Evolutionary conservation across 2,113 vertebrate genomes (phyloP).

Genomic region (Conger conger): DNA sequence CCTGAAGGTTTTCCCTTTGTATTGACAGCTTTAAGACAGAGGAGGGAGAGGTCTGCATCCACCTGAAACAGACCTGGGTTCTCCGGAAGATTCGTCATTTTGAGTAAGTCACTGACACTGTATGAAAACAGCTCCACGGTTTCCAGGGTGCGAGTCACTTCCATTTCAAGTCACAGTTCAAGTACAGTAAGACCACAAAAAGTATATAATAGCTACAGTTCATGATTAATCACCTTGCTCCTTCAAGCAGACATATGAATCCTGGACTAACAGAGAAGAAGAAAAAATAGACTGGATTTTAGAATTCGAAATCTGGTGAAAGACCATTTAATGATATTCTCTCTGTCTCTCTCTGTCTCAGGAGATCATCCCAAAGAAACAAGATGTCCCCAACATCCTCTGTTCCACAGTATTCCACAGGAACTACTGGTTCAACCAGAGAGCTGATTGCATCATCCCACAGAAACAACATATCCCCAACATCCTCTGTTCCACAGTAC

Average conservation of each 20-base stretch:
- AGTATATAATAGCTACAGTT: neutral
- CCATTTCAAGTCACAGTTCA: neutral
- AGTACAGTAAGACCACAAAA: neutral
- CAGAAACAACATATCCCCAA: neutral
- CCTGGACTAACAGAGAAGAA: neutral
- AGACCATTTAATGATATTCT: neutral
- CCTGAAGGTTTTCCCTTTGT: neutral
- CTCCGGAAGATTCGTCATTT: neutral
- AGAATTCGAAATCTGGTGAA: neutral
- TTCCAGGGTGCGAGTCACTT: neutral
- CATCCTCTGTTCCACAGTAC: neutral
- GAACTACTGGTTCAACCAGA: no score
- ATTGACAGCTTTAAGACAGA: constrained; percentile 16
- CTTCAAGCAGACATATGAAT: neutral
- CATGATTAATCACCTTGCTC: neutral
- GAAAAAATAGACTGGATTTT: neutral
- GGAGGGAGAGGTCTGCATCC: neutral
- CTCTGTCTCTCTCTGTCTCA: no score
- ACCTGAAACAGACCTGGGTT: constrained; percentile 5
- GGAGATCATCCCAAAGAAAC: no score
- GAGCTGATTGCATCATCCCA: no score
- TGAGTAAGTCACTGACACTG: constrained; percentile 6
- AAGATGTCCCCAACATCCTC: no score
- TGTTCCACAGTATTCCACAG: no score
- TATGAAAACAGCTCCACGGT: neutral